Conservation (phyloP, 2,888 invertebrate genomes). For the Meganola albula region DNA sequence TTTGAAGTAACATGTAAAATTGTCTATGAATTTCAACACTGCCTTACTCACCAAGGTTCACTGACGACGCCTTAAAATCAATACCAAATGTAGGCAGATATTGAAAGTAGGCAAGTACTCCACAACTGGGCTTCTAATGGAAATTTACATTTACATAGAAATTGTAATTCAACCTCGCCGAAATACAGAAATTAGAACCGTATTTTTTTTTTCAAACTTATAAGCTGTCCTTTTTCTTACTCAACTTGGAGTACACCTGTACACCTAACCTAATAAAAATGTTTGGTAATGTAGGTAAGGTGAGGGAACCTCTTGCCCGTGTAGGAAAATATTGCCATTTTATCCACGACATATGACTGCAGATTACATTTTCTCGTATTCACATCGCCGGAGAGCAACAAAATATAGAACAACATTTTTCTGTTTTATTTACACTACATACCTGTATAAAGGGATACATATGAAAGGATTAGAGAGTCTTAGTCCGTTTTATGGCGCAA, state of each 20-base stretch:
- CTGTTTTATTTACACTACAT: no score
- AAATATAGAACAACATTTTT: no score
- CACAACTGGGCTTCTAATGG: constrained; percentile 17
- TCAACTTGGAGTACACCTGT: background rate
- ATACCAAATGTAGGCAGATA: constrained; percentile 16
- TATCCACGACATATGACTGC: constrained; percentile 12
- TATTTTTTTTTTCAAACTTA: constrained; percentile 9
- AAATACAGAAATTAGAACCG: constrained; percentile 25
- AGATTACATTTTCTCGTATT: constrained; percentile 13
- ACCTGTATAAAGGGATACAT: no score
- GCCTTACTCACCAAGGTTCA: no score
- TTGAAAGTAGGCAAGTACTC: constrained; percentile 13
- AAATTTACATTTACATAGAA: constrained; percentile 32
- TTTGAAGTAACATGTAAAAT: no score
- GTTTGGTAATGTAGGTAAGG: constrained; percentile 21
- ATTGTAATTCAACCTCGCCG: constrained; percentile 21
- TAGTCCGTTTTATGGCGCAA: no score
- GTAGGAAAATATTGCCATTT: constrained; percentile 20
- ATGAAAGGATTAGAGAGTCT: no score
- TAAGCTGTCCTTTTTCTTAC: no score
- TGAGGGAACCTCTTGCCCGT: constrained; percentile 17
- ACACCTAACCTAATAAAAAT: constrained; percentile 25
- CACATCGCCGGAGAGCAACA: no score
- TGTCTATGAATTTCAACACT: no score
- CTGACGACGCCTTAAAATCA: no score